Base-by-base conservation (phyloP, 2,888 invertebrate genomes). In the Cephus sareptanus region DNA sequence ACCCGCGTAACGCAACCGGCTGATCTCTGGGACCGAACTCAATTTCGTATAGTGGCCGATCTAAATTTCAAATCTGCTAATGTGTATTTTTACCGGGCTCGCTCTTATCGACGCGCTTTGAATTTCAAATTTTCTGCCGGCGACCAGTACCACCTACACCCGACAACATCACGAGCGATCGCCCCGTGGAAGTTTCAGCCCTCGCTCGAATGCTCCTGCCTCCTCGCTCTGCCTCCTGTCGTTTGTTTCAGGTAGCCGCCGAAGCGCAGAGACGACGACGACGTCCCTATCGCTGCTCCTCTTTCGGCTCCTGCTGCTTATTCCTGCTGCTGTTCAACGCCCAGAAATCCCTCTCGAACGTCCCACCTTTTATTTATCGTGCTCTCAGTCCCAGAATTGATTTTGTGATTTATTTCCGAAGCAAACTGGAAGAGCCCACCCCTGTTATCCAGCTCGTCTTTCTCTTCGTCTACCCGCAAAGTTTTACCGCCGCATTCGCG, bases 31-130 rank as follows among this genome's bases (percentile, higher is more conserved):
- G 69, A 73, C 33, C 71, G 70, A 80, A 79, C 77, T 79, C 76
- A 80, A 79, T 81, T 81, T 81, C 79, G 74, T 76, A 74, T 79
- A 75, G 76, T 73, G 74, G 79, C 81, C 80, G 82, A 90, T 90
- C 87, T 90, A 87, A 90, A 90, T 89, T 91, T 90, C 87, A 90
- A 90, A 90, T 90, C 85, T 83, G 84, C 88, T 90, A 90, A 90
- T 90, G 90, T 90, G 88, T 90, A 90, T 90, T 90, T 90, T 90
- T 90, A 85, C 86, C 80, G 77, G 74, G 81, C 75, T 77, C 78
- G 76, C 83, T 83, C 87, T 89, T 89, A 89, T 89, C 89, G 86
- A 82, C 79, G 77, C 81, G 85, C 85, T 89, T 90, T 90, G 89
- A 89, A 90, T 89, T 90, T 90, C 89, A 90, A 90, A 90, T 90